Evolutionary conservation across 2,888 invertebrate species (phyloP).

Genomic region (Polia nebulosa): DNA sequence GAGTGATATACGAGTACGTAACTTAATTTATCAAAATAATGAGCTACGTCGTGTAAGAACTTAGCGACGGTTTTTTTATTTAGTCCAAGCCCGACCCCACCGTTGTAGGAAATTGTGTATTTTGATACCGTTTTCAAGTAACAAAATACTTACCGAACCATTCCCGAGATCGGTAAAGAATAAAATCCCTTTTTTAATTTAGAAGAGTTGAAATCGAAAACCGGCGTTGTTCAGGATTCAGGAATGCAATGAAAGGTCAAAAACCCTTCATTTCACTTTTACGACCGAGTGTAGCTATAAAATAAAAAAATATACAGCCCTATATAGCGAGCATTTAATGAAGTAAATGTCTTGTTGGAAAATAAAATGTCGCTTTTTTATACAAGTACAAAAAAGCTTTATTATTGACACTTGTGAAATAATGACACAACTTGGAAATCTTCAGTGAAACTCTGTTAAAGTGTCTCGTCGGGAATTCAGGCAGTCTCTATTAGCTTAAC

Average conservation of each 20-base stretch:
- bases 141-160: background rate
- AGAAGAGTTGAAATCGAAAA: slow-evolving; percentile 45
- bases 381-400: slow-evolving; percentile 22
- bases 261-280: slow-evolving; percentile 64
- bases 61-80: background rate
- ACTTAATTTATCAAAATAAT: too few relatives aligned
- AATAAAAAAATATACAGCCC: slow-evolving; percentile 65
- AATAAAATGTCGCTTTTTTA: slow-evolving; percentile 61
- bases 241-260: slow-evolving; percentile 63
- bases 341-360: slow-evolving; percentile 67
- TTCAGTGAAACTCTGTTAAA: slow-evolving; percentile 2
- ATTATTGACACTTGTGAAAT: slow-evolving; percentile 34
- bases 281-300: slow-evolving; percentile 65
- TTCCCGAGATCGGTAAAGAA: slow-evolving; percentile 8
- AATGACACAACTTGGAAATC: slow-evolving; percentile 19
- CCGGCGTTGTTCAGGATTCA: slow-evolving; percentile 29
- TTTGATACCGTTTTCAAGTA: background rate
- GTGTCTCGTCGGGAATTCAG: slow-evolving; percentile 19
- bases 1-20: too few relatives aligned
- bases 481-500: slow-evolving; percentile 41
- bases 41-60: too few relatives aligned
- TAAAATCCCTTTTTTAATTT: slow-evolving; percentile 32
- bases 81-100: background rate
- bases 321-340: slow-evolving; percentile 64
- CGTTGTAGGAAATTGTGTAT: background rate